phyloP scores from a whole-genome alignment of 2,888 invertebrate species.

The Microctonus aethiopoides region DNA sequence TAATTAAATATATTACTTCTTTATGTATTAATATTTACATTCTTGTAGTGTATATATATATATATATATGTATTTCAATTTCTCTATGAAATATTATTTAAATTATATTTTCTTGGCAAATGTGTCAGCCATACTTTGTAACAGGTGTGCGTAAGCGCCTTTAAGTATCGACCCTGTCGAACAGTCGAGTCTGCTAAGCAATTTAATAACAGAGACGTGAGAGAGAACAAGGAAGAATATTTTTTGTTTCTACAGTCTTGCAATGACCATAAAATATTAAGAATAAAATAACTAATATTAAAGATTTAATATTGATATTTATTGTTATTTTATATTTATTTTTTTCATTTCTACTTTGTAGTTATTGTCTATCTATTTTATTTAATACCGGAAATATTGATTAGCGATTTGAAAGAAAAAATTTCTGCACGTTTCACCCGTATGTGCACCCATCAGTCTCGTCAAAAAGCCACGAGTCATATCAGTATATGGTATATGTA shows the following conservation, averaged over 20 bases:
- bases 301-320: background rate
- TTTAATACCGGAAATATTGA: slow-evolving; percentile 17
- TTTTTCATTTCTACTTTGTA: no score
- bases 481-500: slow-evolving; percentile 26
- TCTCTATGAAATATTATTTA: background rate
- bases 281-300: background rate
- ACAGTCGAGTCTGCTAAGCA: background rate
- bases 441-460: slow-evolving; percentile 32
- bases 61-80: background rate
- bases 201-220: background rate
- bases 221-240: background rate
- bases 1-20: background rate
- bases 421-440: slow-evolving; percentile 41
- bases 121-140: slow-evolving; percentile 7
- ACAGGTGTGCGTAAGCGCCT: slow-evolving; percentile 33
- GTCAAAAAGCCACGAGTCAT: slow-evolving; percentile 31
- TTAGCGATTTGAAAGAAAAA: no score
- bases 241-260: slow-evolving; percentile 4
- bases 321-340: background rate
- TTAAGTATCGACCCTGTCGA: slow-evolving; percentile 31
- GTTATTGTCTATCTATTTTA: background rate
- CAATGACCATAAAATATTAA: background rate
- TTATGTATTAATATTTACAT: background rate
- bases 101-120: background rate
- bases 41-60: background rate